Conservation (phyloP, 2,113 vertebrate genomes). For the Notarius quadriscutis region DNA sequence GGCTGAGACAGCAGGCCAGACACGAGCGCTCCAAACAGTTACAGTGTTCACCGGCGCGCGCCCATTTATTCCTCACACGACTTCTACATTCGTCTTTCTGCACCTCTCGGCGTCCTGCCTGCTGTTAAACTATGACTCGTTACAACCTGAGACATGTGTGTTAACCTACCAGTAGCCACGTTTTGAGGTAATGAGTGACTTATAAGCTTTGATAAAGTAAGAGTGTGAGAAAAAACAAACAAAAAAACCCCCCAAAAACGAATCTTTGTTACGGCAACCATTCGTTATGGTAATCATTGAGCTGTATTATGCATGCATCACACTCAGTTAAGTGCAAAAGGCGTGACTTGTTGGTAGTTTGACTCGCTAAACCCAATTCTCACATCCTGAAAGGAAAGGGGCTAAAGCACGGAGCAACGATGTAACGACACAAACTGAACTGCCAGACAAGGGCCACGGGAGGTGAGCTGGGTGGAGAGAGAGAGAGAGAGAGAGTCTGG, state of each 20-base stretch:
- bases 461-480: neutral
- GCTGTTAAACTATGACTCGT: constrained; percentile 21
- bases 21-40: constrained; percentile 59
- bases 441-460: constrained; percentile 9
- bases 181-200: constrained; percentile 29
- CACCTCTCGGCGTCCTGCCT: neutral
- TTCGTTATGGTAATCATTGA: constrained; percentile 23
- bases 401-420: neutral
- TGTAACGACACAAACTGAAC: constrained; percentile 7
- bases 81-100: constrained; percentile 31
- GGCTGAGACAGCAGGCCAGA: constrained; percentile 69
- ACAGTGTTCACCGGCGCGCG: constrained; percentile 20
- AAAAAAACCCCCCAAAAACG: neutral
- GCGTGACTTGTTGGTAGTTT: constrained; percentile 10
- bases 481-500: neutral
- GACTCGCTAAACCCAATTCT: constrained; percentile 56
- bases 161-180: constrained; percentile 15
- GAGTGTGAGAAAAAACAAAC: constrained; percentile 16
- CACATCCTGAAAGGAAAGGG: constrained; percentile 61
- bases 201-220: constrained; percentile 24
- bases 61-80: constrained; percentile 38
- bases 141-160: constrained; percentile 8
- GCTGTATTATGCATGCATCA: neutral
- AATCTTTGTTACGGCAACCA: neutral
- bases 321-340: constrained; percentile 12